These are phyloP conservation scores for Drosophila quasianomalipes DNA, from an alignment of 2,888 invertebrate genomes.

Conservation along the genomic window DNA sequence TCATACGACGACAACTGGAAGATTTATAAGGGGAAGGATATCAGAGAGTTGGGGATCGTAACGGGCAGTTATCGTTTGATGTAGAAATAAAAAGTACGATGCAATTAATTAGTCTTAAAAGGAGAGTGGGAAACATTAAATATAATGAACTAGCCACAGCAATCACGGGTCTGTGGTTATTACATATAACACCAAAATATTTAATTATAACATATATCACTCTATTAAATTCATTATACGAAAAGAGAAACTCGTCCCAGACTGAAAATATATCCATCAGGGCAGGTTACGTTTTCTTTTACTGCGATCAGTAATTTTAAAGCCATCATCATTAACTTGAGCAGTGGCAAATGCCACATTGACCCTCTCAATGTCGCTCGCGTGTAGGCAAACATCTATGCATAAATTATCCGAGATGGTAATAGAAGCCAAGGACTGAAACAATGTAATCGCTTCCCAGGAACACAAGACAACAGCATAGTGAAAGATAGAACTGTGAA, in stretches of 20 bases:
- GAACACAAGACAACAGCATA: slow-evolving; percentile 35
- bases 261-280: neutral
- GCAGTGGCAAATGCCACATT: slow-evolving; percentile 50
- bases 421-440: slow-evolving; percentile 55
- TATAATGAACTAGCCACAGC: neutral
- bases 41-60: neutral
- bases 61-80: neutral
- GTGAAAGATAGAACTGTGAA: slow-evolving; percentile 2
- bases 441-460: slow-evolving; percentile 67
- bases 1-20: slow-evolving; percentile 33
- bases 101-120: neutral
- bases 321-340: slow-evolving; percentile 29
- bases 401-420: slow-evolving; percentile 69
- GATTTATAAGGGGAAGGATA: slow-evolving; percentile 20
- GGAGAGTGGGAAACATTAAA: neutral
- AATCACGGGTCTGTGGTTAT: neutral
- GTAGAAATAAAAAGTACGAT: neutral
- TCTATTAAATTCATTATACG: neutral
- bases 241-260: neutral
- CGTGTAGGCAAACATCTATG: slow-evolving; percentile 56
- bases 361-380: slow-evolving; percentile 55
- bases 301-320: slow-evolving; percentile 17
- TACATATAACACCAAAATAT: neutral
- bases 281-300: neutral
- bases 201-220: neutral